A percentile compares a stretch with the other conserved stretches of the same genome.
These are phyloP conservation scores for Drosophila putrida DNA, from an alignment of 2,888 invertebrate genomes.

Conservation along the genomic window DNA sequence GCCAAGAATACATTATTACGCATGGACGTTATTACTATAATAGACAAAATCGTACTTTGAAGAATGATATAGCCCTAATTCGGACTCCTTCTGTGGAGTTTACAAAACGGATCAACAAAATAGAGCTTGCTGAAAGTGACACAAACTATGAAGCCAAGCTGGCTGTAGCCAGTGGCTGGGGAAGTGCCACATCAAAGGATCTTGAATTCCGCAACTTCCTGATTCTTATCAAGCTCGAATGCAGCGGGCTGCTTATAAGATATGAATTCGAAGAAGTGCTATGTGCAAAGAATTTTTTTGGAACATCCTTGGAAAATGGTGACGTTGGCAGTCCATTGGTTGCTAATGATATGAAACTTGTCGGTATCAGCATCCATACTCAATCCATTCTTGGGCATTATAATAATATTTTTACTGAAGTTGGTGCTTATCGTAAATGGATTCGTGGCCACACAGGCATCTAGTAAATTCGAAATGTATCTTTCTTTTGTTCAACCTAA, in stretches of 20 bases:
- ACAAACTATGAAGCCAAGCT: constrained; percentile 19
- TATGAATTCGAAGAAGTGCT: no score
- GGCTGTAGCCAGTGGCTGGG: constrained; percentile 66
- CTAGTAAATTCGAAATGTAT: background rate
- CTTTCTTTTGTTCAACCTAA: no score
- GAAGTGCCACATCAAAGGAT: constrained; percentile 47
- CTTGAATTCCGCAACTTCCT: constrained; percentile 59
- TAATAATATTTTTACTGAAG: no score
- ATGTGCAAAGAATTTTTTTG: constrained; percentile 38
- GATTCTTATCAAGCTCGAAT: no score
- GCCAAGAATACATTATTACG: constrained; percentile 13
- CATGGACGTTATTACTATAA: constrained; percentile 31
- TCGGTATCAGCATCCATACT: no score
- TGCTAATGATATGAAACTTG: constrained; percentile 34
- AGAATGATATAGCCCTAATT: constrained; percentile 51
- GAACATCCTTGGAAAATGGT: constrained; percentile 49
- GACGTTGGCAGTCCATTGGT: constrained; percentile 63
- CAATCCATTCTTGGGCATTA: no score
- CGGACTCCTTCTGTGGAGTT: constrained; percentile 45
- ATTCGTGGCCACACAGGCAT: constrained; percentile 48
- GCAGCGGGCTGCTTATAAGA: no score
- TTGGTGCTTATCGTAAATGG: constrained; percentile 54
- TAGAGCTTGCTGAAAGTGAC: constrained; percentile 36
- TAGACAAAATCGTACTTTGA: background rate
- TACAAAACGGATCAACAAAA: constrained; percentile 19